Evolutionary conservation across 2,113 vertebrate genomes (phyloP).

Genomic region (Eulacestoma nigropectus): DNA sequence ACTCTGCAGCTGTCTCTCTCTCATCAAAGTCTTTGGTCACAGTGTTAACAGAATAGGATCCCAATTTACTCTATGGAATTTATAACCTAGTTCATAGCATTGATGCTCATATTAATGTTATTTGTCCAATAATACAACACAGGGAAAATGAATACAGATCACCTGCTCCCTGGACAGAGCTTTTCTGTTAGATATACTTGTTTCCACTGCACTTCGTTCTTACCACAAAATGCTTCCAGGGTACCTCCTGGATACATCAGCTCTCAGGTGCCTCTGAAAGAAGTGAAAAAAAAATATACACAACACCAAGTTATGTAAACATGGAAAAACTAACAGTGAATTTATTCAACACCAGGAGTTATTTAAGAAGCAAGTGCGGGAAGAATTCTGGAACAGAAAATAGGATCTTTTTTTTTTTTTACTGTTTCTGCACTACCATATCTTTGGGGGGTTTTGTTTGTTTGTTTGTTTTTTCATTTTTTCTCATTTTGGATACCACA

Average conservation of each 20-base stretch:
- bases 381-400: not conserved
- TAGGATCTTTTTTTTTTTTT: not conserved
- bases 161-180: not conserved
- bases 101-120: not conserved
- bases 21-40: not conserved
- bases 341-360: conserved; percentile 1
- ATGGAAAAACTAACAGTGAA: not conserved
- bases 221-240: not conserved
- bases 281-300: not conserved
- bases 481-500: not conserved
- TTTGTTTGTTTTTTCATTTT: not conserved
- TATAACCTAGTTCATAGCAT: not conserved
- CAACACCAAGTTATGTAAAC: conserved; percentile 5
- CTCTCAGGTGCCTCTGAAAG: not conserved
- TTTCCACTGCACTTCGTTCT: not conserved
- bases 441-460: not conserved
- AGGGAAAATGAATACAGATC: not conserved
- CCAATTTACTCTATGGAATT: not conserved
- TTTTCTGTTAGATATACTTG: not conserved
- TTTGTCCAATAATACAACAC: not conserved
- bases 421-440: not conserved
- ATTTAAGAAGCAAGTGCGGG: conserved; percentile 4
- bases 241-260: not conserved
- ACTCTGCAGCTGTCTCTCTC: not conserved
- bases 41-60: not conserved